Evolutionary conservation across 2,888 invertebrate species (phyloP), one percentile per base, ranked within the genome.

Genomic region (Agrochola litura): DNA sequence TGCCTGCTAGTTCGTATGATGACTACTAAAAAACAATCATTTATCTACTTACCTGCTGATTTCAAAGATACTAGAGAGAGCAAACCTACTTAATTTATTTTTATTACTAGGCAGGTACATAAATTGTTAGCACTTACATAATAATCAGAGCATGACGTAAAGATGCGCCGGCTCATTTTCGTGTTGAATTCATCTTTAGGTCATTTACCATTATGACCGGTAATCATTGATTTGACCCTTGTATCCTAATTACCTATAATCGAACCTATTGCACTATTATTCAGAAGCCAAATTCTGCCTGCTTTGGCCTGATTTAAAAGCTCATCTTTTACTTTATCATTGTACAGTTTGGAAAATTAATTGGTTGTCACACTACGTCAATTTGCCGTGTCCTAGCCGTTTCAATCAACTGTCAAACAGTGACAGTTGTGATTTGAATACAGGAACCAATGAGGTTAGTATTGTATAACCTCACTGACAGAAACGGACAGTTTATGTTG

Each of bases 1-100:
- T 61, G 77, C 22, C 6, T 77, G 52, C 22, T 9, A n/a, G 5
- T 66, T 76, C 60, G 30, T 54, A 46, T 19, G 10, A 30, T 30
- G 22, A 25, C 30, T 49, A 43, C 22, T 54, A 22, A 46, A 22
- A 46, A 66, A 66, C n/a, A 30, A 60, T 4, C 16, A 67, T 46
- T 63, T 54, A 54, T 6, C 14, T 60, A 60, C 16, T n/a, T 43
- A 60, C 14, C 0, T n/a, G 30, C 8, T 22, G 3, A 46, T 66
- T 16, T 25, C 19, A 6, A 76, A 60, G 14, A 30, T n/a, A 10
- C 8, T 30, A 52, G 6, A 49, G 37, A 49, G 1, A 46, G 19
- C 5, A 68, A 54, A 68, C 16, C 30, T 49, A 61, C 19, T 8
- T 8, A 46, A 14, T 46, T 56, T 30, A n/a, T 30, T 16, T 16